Conservation (phyloP, 2,113 vertebrate species). For the Tyrannus savana region DNA sequence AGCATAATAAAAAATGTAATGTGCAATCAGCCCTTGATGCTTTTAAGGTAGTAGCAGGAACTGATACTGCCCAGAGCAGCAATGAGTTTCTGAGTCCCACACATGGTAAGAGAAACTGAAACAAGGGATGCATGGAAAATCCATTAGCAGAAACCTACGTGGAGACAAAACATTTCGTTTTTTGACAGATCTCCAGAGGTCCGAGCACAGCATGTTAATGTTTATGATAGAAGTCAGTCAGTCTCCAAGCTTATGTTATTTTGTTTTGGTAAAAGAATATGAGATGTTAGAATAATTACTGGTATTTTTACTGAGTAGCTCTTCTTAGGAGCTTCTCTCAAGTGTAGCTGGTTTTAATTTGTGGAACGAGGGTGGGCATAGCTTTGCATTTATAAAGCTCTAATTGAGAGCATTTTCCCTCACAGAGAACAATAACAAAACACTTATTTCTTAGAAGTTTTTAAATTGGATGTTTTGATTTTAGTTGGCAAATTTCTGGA, state of each 20-base stretch:
- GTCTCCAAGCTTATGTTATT: slow-evolving; percentile 40
- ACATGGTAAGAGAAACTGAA: not conserved
- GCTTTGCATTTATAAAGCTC: not conserved
- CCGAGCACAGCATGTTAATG: slow-evolving; percentile 28
- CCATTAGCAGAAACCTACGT: slow-evolving; percentile 35
- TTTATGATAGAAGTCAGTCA: slow-evolving; percentile 52
- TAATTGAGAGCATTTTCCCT: slow-evolving; percentile 23
- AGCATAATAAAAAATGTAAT: not conserved
- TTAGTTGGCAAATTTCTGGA: not conserved
- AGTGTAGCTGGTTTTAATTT: slow-evolving; percentile 54
- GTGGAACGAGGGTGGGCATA: slow-evolving; percentile 19
- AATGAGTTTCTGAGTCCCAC: slow-evolving; percentile 1
- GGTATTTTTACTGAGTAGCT: slow-evolving; percentile 35
- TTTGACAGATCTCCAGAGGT: slow-evolving; percentile 33
- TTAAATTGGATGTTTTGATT: slow-evolving; percentile 33
- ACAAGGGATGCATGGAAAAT: slow-evolving; percentile 54
- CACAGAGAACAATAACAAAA: not conserved
- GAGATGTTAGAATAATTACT: slow-evolving; percentile 52
- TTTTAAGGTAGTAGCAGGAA: slow-evolving; percentile 40
- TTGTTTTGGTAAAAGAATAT: slow-evolving; percentile 57
- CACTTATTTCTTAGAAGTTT: slow-evolving; percentile 45
- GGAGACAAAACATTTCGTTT: slow-evolving; percentile 52
- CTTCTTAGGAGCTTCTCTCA: slow-evolving; percentile 20
- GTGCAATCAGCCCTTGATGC: slow-evolving; percentile 4
- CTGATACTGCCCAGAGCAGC: slow-evolving; percentile 54